These are phyloP conservation scores for Parazoanthus atlanticus DNA, from an alignment of 92 coral and sea anemone genomes.

Conservation along the genomic window DNA sequence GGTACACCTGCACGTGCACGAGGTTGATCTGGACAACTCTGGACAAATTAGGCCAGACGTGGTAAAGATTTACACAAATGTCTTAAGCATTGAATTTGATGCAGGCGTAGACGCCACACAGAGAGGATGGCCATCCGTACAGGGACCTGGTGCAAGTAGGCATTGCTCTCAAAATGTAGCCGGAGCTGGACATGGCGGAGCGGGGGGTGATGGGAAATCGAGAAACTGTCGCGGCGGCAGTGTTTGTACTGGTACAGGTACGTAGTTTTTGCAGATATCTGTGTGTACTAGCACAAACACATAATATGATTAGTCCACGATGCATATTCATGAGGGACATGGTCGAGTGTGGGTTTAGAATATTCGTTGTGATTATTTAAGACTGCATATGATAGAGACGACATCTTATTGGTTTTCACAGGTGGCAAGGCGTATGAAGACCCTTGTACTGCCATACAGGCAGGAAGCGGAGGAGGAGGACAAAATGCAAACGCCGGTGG, in stretches of 20 bases:
- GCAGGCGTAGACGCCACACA: conserved; percentile 59
- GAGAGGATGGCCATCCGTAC: conserved; percentile 52
- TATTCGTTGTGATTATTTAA: background rate
- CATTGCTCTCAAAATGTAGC: conserved; percentile 36
- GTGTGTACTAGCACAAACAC: background rate
- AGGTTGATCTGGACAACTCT: conserved; percentile 54
- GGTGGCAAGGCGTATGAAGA: conserved; percentile 56
- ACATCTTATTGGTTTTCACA: background rate
- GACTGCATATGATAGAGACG: background rate
- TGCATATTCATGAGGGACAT: background rate
- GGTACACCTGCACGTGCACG: conserved; percentile 42
- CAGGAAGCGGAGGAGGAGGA: conserved; percentile 78
- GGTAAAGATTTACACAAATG: conserved; percentile 49
- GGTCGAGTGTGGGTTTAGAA: background rate
- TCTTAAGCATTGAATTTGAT: conserved; percentile 53
- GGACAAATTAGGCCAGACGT: conserved; percentile 53
- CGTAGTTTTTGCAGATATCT: background rate
- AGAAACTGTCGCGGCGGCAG: conserved; percentile 11
- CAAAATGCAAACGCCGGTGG: conserved; percentile 62
- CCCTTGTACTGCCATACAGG: conserved; percentile 55
- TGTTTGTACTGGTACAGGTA: conserved; percentile 22
- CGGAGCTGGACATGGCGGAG: conserved; percentile 75
- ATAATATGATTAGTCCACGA: background rate
- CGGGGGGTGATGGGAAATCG: conserved; percentile 57
- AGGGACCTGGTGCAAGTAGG: conserved; percentile 57